These are phyloP conservation scores for Acleris emargana DNA, from an alignment of 2,888 invertebrate species.

Conservation along the genomic window DNA sequence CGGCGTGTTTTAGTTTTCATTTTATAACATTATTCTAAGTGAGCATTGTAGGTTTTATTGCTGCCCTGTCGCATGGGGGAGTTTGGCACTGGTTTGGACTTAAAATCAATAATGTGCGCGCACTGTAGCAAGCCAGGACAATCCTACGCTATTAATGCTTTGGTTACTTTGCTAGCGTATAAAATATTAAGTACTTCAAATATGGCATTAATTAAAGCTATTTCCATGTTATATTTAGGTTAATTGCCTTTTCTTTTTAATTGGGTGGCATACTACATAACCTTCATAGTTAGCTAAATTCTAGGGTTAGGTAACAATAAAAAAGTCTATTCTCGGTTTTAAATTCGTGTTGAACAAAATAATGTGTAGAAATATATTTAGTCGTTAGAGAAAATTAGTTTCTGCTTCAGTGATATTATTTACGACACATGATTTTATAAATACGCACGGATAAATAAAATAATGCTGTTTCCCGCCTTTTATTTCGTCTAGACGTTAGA, in stretches of 20 bases:
- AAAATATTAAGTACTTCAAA: conserved; percentile 1
- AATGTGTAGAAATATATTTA: conserved; percentile 2
- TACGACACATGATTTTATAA: conserved; percentile 21
- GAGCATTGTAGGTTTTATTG: conserved; percentile 31
- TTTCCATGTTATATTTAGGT: no score
- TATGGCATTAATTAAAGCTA: no score
- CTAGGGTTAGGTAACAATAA: conserved; percentile 32
- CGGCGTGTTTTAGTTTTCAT: conserved; percentile 10
- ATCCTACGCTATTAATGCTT: conserved; percentile 43
- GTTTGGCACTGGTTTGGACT: conserved; percentile 53
- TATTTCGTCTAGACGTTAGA: conserved; percentile 14
- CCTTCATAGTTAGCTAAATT: neutral
- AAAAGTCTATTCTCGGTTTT: conserved; percentile 1
- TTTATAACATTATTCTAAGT: conserved; percentile 30
- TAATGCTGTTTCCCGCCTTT: conserved; percentile 19
- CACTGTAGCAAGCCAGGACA: conserved; percentile 50
- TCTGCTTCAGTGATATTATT: conserved; percentile 19
- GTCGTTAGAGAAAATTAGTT: conserved; percentile 15
- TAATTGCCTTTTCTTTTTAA: neutral
- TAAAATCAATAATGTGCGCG: conserved; percentile 78
- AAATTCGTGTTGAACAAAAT: neutral
- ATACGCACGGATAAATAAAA: conserved; percentile 13
- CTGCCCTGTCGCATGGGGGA: conserved; percentile 41
- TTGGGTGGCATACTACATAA: conserved; percentile 6
- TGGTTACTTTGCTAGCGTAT: conserved; percentile 29